Evolutionary conservation across 2,888 invertebrate genomes (phyloP), one percentile per base, ranked within the genome.

Genomic region (Invenusta paracnida): DNA sequence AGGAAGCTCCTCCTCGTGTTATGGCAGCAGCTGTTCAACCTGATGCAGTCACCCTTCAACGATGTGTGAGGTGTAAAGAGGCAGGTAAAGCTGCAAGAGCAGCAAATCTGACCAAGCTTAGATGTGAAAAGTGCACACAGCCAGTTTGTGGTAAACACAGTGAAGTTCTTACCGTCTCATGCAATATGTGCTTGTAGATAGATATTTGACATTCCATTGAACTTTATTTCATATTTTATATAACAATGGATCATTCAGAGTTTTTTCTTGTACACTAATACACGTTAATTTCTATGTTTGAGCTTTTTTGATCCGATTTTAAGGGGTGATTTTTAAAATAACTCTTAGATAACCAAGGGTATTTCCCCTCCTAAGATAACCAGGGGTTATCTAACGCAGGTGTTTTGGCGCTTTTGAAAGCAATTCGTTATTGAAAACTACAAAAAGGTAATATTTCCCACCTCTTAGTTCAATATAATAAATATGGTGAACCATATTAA

Each of bases 61-160:
- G n/a, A 79, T 79, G 79, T 79, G 79, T 79, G 79, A 79, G 79
- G 23, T 79, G 79, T 25, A 79, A n/a, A 79, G 79, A 79, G 23
- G 79, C 79, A 79, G 79, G 79, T 79, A 79, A 79, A 79, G 29
- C 79, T 79, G 23, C 27, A 79, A 79, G 79, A 79, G 79, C 79
- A 79, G 79, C 79, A 79, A 79, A 79, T 25, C 79, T 79, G 23
- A 27, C 79, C 13, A 79, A 79, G 29, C 23, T 27, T 79, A 27
- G 79, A n/a, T 79, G 79, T 79, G 11, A 79, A 79, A 79, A 25
- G 23, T 25, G 23, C 11, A 79, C 5, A n/a, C 79, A 79, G 29
- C 27, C 79, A 79, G 79, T 79, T 79, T 79, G 79, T 79, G 79
- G 29, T 79, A 79, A 79, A 25, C 27, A 79, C 79, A 79, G 79